Percentiles rank a stretch among this genome's conserved stretches.
phyloP scores from a whole-genome alignment of 35 echinoderm and acorn worm genomes.

The Nesometra sesokonis region DNA sequence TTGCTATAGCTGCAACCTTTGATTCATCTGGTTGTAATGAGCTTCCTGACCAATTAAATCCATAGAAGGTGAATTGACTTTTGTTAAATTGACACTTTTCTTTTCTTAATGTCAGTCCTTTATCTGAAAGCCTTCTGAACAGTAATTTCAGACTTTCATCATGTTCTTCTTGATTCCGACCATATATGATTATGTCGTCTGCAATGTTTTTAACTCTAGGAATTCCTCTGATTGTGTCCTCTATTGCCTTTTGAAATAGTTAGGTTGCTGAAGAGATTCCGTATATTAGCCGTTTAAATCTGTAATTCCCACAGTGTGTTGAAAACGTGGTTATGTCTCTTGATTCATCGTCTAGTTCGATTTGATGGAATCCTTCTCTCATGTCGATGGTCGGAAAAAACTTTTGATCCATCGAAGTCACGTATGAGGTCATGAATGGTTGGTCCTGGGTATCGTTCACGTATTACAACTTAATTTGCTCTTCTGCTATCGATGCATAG shows the following conservation, averaged over 20 bases:
- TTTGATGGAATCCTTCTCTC: neutral
- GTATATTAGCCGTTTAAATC: neutral
- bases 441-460: neutral
- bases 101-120: no score
- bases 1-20: neutral
- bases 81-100: neutral
- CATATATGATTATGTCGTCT: conserved; percentile 4
- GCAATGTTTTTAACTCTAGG: no score
- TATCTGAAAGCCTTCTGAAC: no score
- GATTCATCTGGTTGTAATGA: no score
- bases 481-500: neutral
- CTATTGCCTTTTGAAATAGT: neutral
- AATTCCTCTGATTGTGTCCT: no score
- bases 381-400: neutral
- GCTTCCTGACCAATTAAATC: neutral
- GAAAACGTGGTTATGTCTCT: neutral
- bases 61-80: neutral
- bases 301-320: neutral
- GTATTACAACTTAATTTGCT: neutral
- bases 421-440: neutral
- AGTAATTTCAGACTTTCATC: neutral
- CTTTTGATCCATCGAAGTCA: neutral
- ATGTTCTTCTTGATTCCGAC: no score
- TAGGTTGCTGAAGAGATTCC: neutral
- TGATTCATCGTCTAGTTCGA: neutral